phyloP scores from a whole-genome alignment of 1,140 invertebrate species.

The Orchesella cincta region DNA sequence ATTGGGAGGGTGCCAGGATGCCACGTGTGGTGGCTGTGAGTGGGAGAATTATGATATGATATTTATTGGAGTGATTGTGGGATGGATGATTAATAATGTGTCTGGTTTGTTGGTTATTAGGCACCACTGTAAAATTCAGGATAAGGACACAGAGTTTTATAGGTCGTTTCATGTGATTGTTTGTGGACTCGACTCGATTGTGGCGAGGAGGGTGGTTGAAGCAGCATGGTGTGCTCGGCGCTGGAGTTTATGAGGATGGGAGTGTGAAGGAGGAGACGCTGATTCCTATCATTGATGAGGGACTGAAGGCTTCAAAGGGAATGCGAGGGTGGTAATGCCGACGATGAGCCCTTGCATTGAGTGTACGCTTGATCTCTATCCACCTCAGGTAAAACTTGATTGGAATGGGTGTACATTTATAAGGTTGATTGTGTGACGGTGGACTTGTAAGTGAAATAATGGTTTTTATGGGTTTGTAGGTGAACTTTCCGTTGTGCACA shows the following conservation, averaged over 20 bases:
- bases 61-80: too few species aligned
- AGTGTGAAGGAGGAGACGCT: constrained; percentile 69
- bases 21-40: constrained; percentile 78
- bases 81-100: constrained; percentile 28
- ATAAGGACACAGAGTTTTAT: constrained; percentile 90
- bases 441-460: too few species aligned
- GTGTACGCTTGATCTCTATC: constrained; percentile 95
- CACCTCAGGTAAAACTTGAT: constrained; percentile 75
- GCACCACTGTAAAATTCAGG: constrained; percentile 93
- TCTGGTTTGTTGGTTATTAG: constrained; percentile 52
- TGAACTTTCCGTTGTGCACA: constrained; percentile 97
- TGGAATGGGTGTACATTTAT: too few species aligned
- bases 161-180: constrained; percentile 90
- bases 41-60: too few species aligned
- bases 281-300: constrained; percentile 82
- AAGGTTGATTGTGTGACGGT: too few species aligned
- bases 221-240: constrained; percentile 87
- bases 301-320: constrained; percentile 96
- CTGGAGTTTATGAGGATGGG: constrained; percentile 65
- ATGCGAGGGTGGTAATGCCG: constrained; percentile 90
- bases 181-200: constrained; percentile 95
- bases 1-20: constrained; percentile 78
- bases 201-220: constrained; percentile 97
- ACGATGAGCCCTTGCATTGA: constrained; percentile 94
- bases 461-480: too few species aligned